Evolutionary conservation across 2,797 vertebrate species (phyloP), one percentile per base, ranked within the genome.

Genomic region (Microhierax caerulescens): DNA sequence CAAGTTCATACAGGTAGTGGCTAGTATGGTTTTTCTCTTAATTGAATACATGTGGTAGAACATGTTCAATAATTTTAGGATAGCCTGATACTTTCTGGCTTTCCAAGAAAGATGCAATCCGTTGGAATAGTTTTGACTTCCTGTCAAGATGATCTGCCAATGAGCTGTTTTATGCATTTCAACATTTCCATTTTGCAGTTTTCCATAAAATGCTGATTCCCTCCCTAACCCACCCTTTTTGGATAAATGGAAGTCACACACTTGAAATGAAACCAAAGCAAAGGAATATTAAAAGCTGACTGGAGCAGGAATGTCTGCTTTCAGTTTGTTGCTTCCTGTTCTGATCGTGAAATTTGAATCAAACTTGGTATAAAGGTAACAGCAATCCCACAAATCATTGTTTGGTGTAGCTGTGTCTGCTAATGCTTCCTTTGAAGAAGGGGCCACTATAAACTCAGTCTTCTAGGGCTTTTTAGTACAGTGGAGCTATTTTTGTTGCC

Each of bases 211-310:
- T 15, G 8, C 30, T 87, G 39, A 43, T 43, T 43, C 41, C 15
- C 41, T 16, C 41, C 17, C 41, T 7, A 18, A 41, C 39, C 41
- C 8, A 39, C 8, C 50, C 70, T 67, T 90, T 59, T 94, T 93
- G 88, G 48, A 64, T 89, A 67, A 94, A 74, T 70, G 17, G 36
- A 87, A 89, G 51, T 92, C 85, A 77, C 70, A 60, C 28, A 32
- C n/a, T 89, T 95, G 93, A 95, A 94, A 72, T 68, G 17, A 96
- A 96, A 91, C 72, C 68, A 93, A 91, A 89, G 64, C 37, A 88
- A 63, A 88, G 11, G 34, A 72, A 69, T 60, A 78, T 72, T 73
- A 78, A 89, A 92, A 77, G 63, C 72, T 83, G 61, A 69, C 63
- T 91, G 61, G 45, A 72, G 50, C 79, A 79, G 32, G 57, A 92